Evolutionary conservation across 2,797 vertebrate species (phyloP).

Genomic region (Paedocypris micromegethes): DNA sequence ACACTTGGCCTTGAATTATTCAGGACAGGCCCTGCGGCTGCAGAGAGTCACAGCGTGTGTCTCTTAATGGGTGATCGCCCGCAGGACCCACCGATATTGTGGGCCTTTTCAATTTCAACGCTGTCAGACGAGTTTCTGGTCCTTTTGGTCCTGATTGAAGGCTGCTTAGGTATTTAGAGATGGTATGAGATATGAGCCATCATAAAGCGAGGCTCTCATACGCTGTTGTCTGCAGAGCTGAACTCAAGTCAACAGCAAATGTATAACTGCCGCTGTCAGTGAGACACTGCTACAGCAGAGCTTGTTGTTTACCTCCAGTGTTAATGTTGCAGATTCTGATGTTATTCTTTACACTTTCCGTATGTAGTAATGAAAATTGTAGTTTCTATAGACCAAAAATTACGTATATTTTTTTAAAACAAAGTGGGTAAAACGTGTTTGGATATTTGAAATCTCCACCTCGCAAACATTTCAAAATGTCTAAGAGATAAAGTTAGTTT

Average conservation of each 20-base stretch:
- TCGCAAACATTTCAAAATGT: too few relatives aligned
- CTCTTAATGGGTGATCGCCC: slow-evolving; percentile 33
- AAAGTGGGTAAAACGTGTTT: too few relatives aligned
- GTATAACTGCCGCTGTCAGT: slow-evolving; percentile 12
- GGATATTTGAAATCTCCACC: too few relatives aligned
- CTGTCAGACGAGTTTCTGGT: slow-evolving; percentile 19
- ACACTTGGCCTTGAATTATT: slow-evolving; percentile 41
- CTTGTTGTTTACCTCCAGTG: background rate
- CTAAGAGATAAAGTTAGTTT: too few relatives aligned
- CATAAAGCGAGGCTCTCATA: slow-evolving; percentile 23
- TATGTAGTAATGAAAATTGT: too few relatives aligned
- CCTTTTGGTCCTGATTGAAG: slow-evolving; percentile 15
- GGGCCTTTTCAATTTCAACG: slow-evolving; percentile 34
- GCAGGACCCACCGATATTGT: slow-evolving; percentile 23
- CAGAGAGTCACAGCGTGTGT: slow-evolving; percentile 20
- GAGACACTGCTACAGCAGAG: background rate
- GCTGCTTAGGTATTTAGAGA: slow-evolving; percentile 1
- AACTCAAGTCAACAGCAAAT: slow-evolving; percentile 25
- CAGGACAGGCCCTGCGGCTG: slow-evolving; percentile 28
- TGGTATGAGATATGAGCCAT: slow-evolving; percentile 21
- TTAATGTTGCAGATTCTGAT: too few relatives aligned
- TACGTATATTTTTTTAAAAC: too few relatives aligned
- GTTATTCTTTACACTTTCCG: too few relatives aligned
- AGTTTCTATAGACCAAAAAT: too few relatives aligned
- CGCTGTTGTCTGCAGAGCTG: slow-evolving; percentile 10